Base-by-base conservation (phyloP, 2,888 invertebrate species). In the Pristionchus maxplancki region DNA sequence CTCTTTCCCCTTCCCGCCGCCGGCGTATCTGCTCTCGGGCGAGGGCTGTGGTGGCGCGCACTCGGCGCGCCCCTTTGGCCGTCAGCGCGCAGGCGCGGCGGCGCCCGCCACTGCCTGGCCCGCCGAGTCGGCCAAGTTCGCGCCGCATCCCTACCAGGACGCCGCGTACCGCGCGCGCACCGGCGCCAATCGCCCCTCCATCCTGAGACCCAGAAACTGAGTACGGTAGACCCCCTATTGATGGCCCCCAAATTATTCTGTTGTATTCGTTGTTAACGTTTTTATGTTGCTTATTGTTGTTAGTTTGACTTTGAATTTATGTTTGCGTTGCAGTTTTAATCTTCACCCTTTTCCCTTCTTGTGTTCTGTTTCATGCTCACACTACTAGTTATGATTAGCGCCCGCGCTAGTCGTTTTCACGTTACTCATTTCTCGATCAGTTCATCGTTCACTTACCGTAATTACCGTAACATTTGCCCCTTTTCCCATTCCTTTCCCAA, bases 1-100 rank as follows among this genome's bases (percentile, higher is more conserved):
- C 15, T 48, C 40, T 28, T 78, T 48, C 78, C 78, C 78, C 44
- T 78, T 78, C 44, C 78, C 78, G 1, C 78, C 78, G 44, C 78
- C 78, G n/a, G 13, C 78, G 1, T n/a, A 78, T 28, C 44, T 78
- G 6, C 44, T 78, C 34, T 0, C 67, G 67, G 1, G 67, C 67
- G 31, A 58, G 5, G n/a, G n/a, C 2, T 24, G 11, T 11, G 28
- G 28, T 28, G 64, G 15, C 13, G 67, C 67, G 34, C 31, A 31
- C 67, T 15, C 34, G n/a, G 11, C 31, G 67, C 67, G 67, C 31
- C 67, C 67, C 6, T 34, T 31, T 20, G 67, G 31, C 31, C 67
- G 67, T 1, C 6, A 2, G 17, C 13, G 31, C 31, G 15, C 20
- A 31, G 34, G 67, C 67, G 67, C 67, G 4, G 67, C 67, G 34